A percentile compares a stretch with the other conserved stretches of the same genome.
phyloP scores from a whole-genome alignment of 2,888 invertebrate species.

The Aspidiotus destructor region DNA sequence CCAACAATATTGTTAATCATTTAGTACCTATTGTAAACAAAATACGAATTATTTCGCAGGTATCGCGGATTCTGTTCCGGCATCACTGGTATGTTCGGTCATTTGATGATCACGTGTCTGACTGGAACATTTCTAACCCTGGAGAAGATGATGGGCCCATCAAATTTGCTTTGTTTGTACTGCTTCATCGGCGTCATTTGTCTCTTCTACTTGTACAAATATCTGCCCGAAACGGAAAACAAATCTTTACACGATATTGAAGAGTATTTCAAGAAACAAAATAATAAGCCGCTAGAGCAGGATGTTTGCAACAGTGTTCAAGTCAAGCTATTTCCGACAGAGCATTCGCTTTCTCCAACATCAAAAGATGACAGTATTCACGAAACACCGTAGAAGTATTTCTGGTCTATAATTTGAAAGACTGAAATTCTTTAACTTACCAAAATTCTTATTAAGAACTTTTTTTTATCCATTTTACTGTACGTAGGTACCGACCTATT shows the following conservation, averaged over 20 bases:
- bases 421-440: too few relatives aligned
- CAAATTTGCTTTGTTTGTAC: slow-evolving; percentile 10
- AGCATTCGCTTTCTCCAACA: too few relatives aligned
- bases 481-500: too few relatives aligned
- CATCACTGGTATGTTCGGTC: slow-evolving; percentile 12
- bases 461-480: too few relatives aligned
- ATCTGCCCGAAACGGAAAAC: slow-evolving; percentile 18
- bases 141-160: background rate
- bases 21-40: too few relatives aligned
- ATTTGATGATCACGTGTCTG: slow-evolving; percentile 1
- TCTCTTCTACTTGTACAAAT: slow-evolving; percentile 8
- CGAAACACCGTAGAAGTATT: too few relatives aligned
- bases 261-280: slow-evolving; percentile 6
- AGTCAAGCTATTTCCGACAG: too few relatives aligned
- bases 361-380: too few relatives aligned
- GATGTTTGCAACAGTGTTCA: background rate
- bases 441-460: too few relatives aligned
- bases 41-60: background rate
- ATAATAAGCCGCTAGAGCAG: background rate
- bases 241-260: slow-evolving; percentile 16
- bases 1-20: too few relatives aligned
- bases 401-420: too few relatives aligned
- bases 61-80: slow-evolving; percentile 11
- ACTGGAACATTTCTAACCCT: slow-evolving; percentile 10
- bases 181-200: slow-evolving; percentile 11